Evolutionary conservation across 2,888 invertebrate species (phyloP), one percentile per base, ranked within the genome.

Genomic region (Andrena fulva): DNA sequence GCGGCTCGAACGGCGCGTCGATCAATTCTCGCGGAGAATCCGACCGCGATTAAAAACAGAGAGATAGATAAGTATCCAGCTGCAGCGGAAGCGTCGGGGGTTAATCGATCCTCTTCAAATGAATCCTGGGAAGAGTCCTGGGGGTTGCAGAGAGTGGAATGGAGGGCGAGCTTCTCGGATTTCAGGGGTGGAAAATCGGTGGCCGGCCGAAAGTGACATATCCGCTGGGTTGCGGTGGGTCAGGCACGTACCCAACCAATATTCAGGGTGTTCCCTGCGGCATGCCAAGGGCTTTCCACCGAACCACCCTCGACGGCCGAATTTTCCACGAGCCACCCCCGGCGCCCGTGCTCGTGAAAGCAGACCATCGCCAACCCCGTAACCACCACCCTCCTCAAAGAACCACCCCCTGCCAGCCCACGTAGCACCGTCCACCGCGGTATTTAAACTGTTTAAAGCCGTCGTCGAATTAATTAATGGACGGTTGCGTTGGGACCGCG

Each of bases 201-300:
- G 80, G 48, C 31, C 62, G 79, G 12, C 75, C 84, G 83, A 79
- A 87, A 84, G 84, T 87, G 87, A 84, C 78, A 74, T 86, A 85
- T 88, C 82, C 78, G 77, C 31, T 33, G 54, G 80, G 76, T 87
- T 89, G 89, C 74, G 85, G 84, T 84, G 80, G 84, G 81, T 85
- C 77, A 74, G 78, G 76, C 85, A 88, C 85, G 87, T 88, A 86
- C 69, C 82, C 79, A 68, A 84, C 89, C 88, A 85, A 87, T 88
- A 88, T 87, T 83, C 85, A 70, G 78, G 80, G 72, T 83, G 82
- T 82, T 80, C 80, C 63, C 64, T 52, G 64, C 66, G 83, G 85
- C 85, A 85, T 88, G 85, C 85, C 82, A 80, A 88, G 83, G 75
- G 84, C 77, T 66, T 82, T 64, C 82, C 71, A 8, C 20, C 52